Conservation (phyloP, 2,113 vertebrate genomes). For the Gobius niger region DNA sequence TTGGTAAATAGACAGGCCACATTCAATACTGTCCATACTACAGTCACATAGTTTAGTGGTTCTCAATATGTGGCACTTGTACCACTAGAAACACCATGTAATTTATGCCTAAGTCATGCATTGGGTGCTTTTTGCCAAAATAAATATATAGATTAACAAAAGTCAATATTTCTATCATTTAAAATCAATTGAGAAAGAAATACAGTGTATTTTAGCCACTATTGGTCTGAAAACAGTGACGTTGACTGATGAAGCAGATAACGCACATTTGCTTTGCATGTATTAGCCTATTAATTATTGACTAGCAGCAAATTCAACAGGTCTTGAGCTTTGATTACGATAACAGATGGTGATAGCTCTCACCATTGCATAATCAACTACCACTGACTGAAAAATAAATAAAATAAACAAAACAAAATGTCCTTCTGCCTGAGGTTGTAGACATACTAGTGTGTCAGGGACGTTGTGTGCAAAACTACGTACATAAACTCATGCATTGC, state of each 20-base stretch:
- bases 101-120: too few relatives aligned
- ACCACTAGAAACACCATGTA: too few relatives aligned
- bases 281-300: conserved; percentile 53
- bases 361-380: conserved; percentile 20
- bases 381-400: neutral
- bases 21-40: too few relatives aligned
- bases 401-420: neutral
- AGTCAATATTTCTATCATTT: neutral
- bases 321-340: conserved; percentile 15
- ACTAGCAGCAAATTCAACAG: conserved; percentile 5
- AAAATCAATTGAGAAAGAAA: neutral
- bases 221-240: neutral
- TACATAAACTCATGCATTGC: too few relatives aligned
- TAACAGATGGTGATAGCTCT: conserved; percentile 11
- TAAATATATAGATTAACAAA: neutral
- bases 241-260: conserved; percentile 21
- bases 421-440: neutral
- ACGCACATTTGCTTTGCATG: conserved; percentile 25
- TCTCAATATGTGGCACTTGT: too few relatives aligned
- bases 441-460: neutral
- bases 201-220: neutral
- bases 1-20: too few relatives aligned
- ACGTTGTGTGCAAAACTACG: neutral
- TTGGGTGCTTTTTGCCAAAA: neutral
- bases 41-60: too few relatives aligned